phyloP scores from a whole-genome alignment of 2,113 vertebrate species.

The Poeciliopsis prolifica region DNA sequence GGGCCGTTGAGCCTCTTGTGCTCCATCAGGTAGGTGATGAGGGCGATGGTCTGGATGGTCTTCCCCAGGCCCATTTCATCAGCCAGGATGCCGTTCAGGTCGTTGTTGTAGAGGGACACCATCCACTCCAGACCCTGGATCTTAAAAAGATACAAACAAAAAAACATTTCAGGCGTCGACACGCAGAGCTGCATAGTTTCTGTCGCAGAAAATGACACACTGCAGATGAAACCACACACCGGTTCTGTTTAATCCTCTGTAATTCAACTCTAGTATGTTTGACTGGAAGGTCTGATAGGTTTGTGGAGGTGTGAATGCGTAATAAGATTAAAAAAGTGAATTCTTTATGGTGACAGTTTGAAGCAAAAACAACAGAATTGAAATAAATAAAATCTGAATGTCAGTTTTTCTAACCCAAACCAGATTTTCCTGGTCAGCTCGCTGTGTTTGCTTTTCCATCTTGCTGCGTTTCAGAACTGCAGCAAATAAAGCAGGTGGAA shows the following conservation, averaged over 20 bases:
- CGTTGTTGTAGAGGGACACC: slow-evolving; percentile 99
- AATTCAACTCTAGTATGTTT: no score
- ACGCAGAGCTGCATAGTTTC: background rate
- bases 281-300: no score
- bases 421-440: background rate
- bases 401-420: background rate
- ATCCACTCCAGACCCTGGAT: slow-evolving; percentile 98
- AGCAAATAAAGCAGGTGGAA: background rate
- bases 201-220: background rate
- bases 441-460: background rate
- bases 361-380: background rate
- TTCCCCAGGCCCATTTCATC: slow-evolving; percentile 99
- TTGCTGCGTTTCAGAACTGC: slow-evolving; percentile 15
- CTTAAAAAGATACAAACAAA: slow-evolving; percentile 72
- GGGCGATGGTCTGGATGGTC: slow-evolving; percentile 98
- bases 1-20: slow-evolving; percentile 96
- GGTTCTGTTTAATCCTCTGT: no score
- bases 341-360: background rate
- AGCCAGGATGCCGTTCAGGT: slow-evolving; percentile 96
- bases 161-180: background rate
- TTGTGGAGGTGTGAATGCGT: no score
- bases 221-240: background rate
- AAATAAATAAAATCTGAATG: background rate
- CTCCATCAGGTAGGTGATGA: slow-evolving; percentile 98
- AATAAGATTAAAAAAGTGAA: no score